phyloP scores from a whole-genome alignment of 2,797 vertebrate species.

The Pempheris klunzingeri region DNA sequence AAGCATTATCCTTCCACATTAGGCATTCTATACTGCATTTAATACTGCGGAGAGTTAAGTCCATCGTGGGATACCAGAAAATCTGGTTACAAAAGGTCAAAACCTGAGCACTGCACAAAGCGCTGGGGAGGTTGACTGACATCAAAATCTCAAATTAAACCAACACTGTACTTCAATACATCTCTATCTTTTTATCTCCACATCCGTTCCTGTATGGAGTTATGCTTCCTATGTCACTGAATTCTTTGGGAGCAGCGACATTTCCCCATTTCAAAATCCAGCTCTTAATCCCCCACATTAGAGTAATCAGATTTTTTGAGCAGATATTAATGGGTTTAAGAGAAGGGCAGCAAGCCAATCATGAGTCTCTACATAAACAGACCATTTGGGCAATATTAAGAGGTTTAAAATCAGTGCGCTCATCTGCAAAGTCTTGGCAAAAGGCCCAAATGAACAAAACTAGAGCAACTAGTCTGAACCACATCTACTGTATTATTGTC shows the following conservation, averaged over 20 bases:
- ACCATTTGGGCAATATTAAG: slow-evolving; percentile 44
- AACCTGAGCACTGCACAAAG: slow-evolving; percentile 20
- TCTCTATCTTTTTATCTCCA: slow-evolving; percentile 1
- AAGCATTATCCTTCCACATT: slow-evolving; percentile 49
- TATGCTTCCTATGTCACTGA: background rate
- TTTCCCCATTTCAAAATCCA: slow-evolving; percentile 40
- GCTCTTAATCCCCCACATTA: slow-evolving; percentile 61
- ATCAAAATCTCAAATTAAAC: slow-evolving; percentile 31
- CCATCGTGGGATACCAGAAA: slow-evolving; percentile 41
- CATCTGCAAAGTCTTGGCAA: slow-evolving; percentile 44
- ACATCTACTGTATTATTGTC: background rate
- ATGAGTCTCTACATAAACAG: slow-evolving; percentile 26
- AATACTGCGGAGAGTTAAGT: slow-evolving; percentile 52
- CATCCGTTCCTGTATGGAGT: background rate
- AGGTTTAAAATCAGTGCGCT: slow-evolving; percentile 37
- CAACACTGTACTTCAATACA: slow-evolving; percentile 27
- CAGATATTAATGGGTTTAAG: slow-evolving; percentile 51
- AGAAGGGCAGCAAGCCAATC: slow-evolving; percentile 17
- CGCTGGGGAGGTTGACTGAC: slow-evolving; percentile 28
- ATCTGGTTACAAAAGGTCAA: slow-evolving; percentile 59
- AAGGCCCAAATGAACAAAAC: slow-evolving; percentile 15
- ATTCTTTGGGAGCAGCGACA: slow-evolving; percentile 4
- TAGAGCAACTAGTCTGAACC: background rate
- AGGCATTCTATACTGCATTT: slow-evolving; percentile 45
- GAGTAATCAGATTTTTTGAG: slow-evolving; percentile 62